Conservation (phyloP, 2,888 invertebrate species). For the Netelia virgata region DNA sequence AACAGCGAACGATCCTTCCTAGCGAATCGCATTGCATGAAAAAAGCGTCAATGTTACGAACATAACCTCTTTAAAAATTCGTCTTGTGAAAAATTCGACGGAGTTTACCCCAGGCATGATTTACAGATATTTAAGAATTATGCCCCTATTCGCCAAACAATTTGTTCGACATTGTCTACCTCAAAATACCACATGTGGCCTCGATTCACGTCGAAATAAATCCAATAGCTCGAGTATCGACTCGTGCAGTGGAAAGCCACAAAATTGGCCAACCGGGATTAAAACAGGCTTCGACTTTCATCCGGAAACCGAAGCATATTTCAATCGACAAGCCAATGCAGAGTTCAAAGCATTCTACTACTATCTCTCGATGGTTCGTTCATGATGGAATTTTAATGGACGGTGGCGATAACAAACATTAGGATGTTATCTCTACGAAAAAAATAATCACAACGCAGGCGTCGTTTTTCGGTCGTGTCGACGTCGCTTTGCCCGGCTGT, state of each 20-base stretch:
- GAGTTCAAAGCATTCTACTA: conserved; percentile 88
- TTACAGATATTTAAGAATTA: conserved; percentile 29
- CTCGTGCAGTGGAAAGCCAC: conserved; percentile 63
- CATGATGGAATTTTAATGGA: background rate
- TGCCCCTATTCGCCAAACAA: conserved; percentile 29
- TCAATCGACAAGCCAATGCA: conserved; percentile 87
- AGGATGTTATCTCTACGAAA: background rate
- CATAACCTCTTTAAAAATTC: background rate
- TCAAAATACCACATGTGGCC: background rate
- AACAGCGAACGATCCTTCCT: background rate
- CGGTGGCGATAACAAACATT: background rate
- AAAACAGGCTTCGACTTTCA: conserved; percentile 79
- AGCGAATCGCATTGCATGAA: background rate
- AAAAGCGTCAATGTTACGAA: background rate
- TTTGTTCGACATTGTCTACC: conserved; percentile 12
- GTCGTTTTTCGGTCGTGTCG: conserved; percentile 84
- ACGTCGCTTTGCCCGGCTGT: conserved; percentile 84
- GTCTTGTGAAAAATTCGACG: background rate
- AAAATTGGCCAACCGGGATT: conserved; percentile 76
- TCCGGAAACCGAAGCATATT: conserved; percentile 85
- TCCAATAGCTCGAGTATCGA: conserved; percentile 35
- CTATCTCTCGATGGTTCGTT: conserved; percentile 87
- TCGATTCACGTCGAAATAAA: conserved; percentile 34
- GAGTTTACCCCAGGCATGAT: conserved; percentile 35
- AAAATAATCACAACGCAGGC: conserved; percentile 71